Evolutionary conservation across 2,797 vertebrate species (phyloP), one percentile per base, ranked within the genome.

Genomic region (Odontamblyopus lacepedii): DNA sequence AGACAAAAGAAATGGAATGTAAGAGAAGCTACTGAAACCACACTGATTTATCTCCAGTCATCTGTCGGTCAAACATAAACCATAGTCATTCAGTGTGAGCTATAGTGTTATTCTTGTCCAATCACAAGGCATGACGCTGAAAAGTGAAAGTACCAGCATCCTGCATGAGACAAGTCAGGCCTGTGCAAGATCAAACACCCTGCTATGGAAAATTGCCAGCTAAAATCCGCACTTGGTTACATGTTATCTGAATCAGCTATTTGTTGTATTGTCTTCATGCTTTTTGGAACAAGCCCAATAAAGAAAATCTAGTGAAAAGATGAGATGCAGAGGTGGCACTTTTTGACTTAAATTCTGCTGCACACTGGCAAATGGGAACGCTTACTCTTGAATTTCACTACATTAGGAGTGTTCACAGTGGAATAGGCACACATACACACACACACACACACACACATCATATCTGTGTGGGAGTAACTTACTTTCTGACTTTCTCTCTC

Each of bases 81-180:
- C 38, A 35, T 56, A 61, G 61, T 77, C 77, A 75, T 83, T 85
- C 77, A 73, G 74, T 63, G 32, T 30, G 68, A 63, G 59, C 0
- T 7, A 15, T 48, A 53, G 75, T 86, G 79, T 89, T 91, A 87
- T 80, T 90, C 84, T 88, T 88, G 78, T 86, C 85, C 81, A 78
- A 72, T 74, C 23, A 69, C 79, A 79, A 84, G 79, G 87, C 81
- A 75, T 90, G 89, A 90, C 86, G 60, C 67, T 62, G 76, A 73
- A 84, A 90, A 93, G 88, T 75, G 84, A 89, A 93, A 88, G 84
- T 91, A 91, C 89, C 87, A 85, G 87, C 90, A 92, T 87, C 89
- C 87, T 86, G 87, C 90, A 92, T 87, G 84, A 90, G 70, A 75
- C 79, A 19, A 77, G 67, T 69, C 81, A 83, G 86, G 89, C 85